phyloP scores from a whole-genome alignment of 2,113 vertebrate genomes.

The Peromyscus leucopus region DNA sequence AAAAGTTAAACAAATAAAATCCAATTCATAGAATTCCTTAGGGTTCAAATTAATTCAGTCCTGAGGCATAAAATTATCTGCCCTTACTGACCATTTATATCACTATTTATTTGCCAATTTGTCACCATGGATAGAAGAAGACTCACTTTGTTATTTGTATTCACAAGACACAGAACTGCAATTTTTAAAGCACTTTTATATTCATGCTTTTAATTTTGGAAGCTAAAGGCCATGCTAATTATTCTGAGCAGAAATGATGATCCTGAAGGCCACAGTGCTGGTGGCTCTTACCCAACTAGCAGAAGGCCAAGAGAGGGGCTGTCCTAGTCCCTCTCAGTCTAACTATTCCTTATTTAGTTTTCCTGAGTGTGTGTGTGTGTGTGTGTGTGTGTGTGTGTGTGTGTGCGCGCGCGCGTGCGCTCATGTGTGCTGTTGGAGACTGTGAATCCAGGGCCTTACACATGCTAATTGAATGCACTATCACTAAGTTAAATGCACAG shows the following conservation, averaged over 20 bases:
- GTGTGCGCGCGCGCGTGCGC: not conserved
- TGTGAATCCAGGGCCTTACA: not conserved
- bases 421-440: not conserved
- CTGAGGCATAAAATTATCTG: not conserved
- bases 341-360: not conserved
- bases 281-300: not conserved
- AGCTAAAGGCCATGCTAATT: not conserved
- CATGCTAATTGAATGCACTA: not conserved
- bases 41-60: not conserved
- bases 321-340: not conserved
- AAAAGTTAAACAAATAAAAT: slow-evolving; percentile 13
- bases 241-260: not conserved
- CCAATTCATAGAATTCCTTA: not conserved
- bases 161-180: not conserved
- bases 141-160: not conserved
- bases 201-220: not conserved
- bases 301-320: not conserved
- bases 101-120: slow-evolving; percentile 27
- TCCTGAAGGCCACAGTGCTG: not conserved
- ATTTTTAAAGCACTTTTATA: slow-evolving; percentile 1
- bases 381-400: not conserved
- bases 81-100: not conserved
- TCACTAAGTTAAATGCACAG: not conserved
- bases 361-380: not conserved
- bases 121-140: not conserved